Base-by-base conservation (phyloP, 2,888 invertebrate genomes). In the Athrips mouffetella region DNA sequence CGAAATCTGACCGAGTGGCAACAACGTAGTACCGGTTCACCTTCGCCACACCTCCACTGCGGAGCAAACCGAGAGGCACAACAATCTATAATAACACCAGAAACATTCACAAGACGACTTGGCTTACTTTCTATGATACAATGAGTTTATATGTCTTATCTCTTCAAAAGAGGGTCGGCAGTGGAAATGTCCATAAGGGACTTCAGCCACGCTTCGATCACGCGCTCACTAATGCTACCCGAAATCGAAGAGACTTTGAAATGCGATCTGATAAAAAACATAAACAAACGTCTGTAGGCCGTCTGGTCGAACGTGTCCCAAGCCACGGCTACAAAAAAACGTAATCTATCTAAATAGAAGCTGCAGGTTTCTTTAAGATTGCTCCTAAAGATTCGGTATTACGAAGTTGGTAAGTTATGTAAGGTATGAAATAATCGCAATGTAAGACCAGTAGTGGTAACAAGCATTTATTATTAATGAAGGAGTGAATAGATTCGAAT, bases 211-310 rank as follows among this genome's bases (percentile, higher is more conserved):
- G 69, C 57, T 49, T n/a, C 51, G 41, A 63, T 65, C 71, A 70
- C 62, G 65, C 54, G 20, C 31, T 27, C 20, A 45, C 50, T 7
- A 13, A 21, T 33, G 15, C 15, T 25, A 23, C 15, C 8, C n/a
- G 35, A 27, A 23, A 44, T 44, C 6, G 21, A 25, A 20, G 33
- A 70, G 64, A 73, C 74, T 74, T 72, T 70, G 72, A 50, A 66
- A 53, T 62, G 50, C 49, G 49, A 53, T 47, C n/a, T 53, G 67
- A 70, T 69, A 70, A 70, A 63, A 62, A 69, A 30, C 8, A 44
- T 65, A 65, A 66, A 67, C 61, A 67, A 40, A 48, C 27, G 48
- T 48, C 51, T 41, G 41, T 44, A 31, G 44, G 44, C 44, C 44
- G 44, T 44, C 44, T 42, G 18, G 1, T 11, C 11, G 21, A 21